Evolutionary conservation across 92 coral and sea anemone genomes (phyloP).

Genomic region (Bergia puertoricense): DNA sequence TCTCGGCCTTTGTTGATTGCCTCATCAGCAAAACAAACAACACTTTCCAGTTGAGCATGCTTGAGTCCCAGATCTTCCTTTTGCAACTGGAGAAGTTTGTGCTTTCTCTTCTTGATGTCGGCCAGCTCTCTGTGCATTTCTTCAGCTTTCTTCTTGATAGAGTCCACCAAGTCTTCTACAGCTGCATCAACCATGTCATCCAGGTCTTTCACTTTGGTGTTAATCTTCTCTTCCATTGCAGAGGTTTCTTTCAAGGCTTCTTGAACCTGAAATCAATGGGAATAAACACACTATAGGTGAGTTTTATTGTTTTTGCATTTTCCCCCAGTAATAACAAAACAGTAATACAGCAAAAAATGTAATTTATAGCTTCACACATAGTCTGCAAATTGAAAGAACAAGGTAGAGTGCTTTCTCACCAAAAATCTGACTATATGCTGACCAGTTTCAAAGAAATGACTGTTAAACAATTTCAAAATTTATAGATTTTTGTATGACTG

Average conservation of each 20-base stretch:
- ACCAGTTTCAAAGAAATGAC: too few species aligned
- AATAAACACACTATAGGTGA: neutral
- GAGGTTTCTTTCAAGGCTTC: slow-evolving; percentile 38
- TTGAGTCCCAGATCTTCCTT: slow-evolving; percentile 45
- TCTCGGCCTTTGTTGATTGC: slow-evolving; percentile 31
- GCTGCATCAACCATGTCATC: slow-evolving; percentile 37
- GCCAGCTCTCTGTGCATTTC: slow-evolving; percentile 43
- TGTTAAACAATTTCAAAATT: too few species aligned
- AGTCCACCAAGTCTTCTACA: slow-evolving; percentile 41
- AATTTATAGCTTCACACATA: too few species aligned
- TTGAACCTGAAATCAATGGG: slow-evolving; percentile 3
- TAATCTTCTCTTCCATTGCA: slow-evolving; percentile 37
- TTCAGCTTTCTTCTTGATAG: slow-evolving; percentile 45
- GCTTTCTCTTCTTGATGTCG: slow-evolving; percentile 30
- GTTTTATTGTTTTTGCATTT: too few species aligned
- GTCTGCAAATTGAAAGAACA: too few species aligned
- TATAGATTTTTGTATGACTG: too few species aligned
- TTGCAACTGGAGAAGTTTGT: slow-evolving; percentile 45
- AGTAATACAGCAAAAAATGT: too few species aligned
- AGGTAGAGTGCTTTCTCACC: too few species aligned
- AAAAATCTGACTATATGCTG: too few species aligned
- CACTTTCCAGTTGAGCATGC: slow-evolving; percentile 48
- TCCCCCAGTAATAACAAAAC: too few species aligned
- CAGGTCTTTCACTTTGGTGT: slow-evolving; percentile 20
- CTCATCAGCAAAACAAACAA: slow-evolving; percentile 48